phyloP scores from a whole-genome alignment of 2,113 vertebrate genomes.

The Xenopus borealis region DNA sequence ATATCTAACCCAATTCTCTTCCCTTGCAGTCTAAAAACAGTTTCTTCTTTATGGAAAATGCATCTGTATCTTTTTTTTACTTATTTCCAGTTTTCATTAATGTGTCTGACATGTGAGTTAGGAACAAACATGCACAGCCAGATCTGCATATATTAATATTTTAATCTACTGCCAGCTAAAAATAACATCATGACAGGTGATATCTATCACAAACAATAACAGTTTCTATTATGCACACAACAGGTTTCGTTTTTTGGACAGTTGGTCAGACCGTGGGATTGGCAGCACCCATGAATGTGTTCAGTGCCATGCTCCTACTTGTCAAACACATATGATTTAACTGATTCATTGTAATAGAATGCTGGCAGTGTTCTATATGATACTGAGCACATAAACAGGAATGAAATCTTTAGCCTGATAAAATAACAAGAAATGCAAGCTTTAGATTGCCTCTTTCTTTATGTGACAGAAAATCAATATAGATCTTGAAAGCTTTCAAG shows the following conservation, averaged over 20 bases:
- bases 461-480: slow-evolving; percentile 57
- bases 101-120: not conserved
- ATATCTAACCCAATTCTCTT: too few species aligned
- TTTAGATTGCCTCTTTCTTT: slow-evolving; percentile 54
- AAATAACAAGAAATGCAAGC: slow-evolving; percentile 52
- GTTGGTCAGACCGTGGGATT: not conserved
- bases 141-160: slow-evolving; percentile 7
- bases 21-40: not conserved
- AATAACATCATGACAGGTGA: slow-evolving; percentile 9
- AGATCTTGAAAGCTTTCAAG: slow-evolving; percentile 49
- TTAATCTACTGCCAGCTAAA: not conserved
- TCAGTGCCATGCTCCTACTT: not conserved
- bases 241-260: slow-evolving; percentile 3
- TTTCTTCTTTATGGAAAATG: not conserved
- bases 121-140: not conserved
- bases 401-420: slow-evolving; percentile 48
- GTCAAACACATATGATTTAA: slow-evolving; percentile 10
- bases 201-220: slow-evolving; percentile 2
- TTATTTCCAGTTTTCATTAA: not conserved
- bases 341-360: not conserved
- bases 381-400: slow-evolving; percentile 49
- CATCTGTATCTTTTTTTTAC: not conserved
- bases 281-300: not conserved
- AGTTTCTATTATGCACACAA: slow-evolving; percentile 2
- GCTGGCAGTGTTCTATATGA: slow-evolving; percentile 20